Conservation (phyloP, 2,113 vertebrate genomes). For the Xenus cinereus region DNA sequence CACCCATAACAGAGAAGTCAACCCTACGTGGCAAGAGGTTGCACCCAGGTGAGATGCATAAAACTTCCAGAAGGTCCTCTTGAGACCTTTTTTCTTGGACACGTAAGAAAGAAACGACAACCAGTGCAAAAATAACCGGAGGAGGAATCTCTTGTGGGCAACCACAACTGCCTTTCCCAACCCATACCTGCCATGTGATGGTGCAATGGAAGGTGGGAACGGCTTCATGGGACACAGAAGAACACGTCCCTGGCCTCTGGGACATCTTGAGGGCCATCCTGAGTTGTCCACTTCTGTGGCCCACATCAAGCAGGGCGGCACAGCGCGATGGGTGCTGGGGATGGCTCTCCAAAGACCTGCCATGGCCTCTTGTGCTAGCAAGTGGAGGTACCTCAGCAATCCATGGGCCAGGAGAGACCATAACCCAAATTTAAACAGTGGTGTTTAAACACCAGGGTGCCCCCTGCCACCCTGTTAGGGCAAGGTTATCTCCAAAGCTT, state of each 20-base stretch:
- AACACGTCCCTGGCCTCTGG: fast-evolving
- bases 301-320: no score
- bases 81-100: not conserved
- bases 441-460: no score
- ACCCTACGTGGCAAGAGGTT: not conserved
- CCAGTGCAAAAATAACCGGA: not conserved
- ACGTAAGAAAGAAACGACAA: fast-evolving
- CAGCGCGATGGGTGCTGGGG: not conserved
- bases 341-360: not conserved
- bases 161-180: not conserved
- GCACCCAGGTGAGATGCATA: no score
- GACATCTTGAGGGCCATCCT: not conserved
- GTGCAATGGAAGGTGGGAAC: not conserved
- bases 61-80: not conserved
- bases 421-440: not conserved
- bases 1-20: not conserved
- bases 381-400: not conserved
- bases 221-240: not conserved
- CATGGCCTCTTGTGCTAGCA: not conserved
- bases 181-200: not conserved
- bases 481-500: not conserved
- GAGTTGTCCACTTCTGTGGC: not conserved
- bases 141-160: not conserved
- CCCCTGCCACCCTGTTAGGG: not conserved
- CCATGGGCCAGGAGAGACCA: not conserved